A percentile compares a stretch with the other conserved stretches of the same genome.
Conservation (phyloP, 1,140 invertebrate species). For the Lasioglossum albipes region DNA sequence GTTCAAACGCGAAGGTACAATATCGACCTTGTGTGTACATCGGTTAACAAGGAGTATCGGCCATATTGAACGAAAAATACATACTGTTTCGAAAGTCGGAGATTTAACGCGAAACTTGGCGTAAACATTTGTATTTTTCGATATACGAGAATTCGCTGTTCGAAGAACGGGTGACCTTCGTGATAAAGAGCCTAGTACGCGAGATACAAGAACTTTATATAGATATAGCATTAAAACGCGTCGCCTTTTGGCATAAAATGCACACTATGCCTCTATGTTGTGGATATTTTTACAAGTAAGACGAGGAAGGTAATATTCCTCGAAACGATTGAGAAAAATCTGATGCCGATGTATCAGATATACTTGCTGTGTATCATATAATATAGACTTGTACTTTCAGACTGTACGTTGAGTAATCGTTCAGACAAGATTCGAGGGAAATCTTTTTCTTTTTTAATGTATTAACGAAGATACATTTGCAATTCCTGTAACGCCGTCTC, state of each 20-base stretch:
- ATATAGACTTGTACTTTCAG: slow-evolving; percentile 47
- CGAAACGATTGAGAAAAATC: slow-evolving; percentile 33
- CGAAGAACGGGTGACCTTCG: slow-evolving; percentile 51
- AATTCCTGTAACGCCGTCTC: not conserved
- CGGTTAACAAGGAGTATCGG: slow-evolving; percentile 35
- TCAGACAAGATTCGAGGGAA: slow-evolving; percentile 24
- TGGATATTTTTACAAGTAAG: slow-evolving; percentile 53
- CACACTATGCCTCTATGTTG: slow-evolving; percentile 49
- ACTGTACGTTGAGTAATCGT: slow-evolving; percentile 34
- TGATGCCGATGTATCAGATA: slow-evolving; percentile 42
- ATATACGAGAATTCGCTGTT: slow-evolving; percentile 57
- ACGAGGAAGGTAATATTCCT: slow-evolving; percentile 36
- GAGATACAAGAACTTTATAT: slow-evolving; percentile 56
- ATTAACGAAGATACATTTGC: slow-evolving; percentile 21
- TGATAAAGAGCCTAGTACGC: slow-evolving; percentile 56
- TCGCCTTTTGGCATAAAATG: slow-evolving; percentile 61
- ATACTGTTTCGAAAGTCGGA: slow-evolving; percentile 35
- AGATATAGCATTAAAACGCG: slow-evolving; percentile 57
- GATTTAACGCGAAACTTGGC: slow-evolving; percentile 34
- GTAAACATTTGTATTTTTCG: slow-evolving; percentile 59
- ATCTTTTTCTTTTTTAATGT: slow-evolving; percentile 31
- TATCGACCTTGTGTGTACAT: slow-evolving; percentile 43
- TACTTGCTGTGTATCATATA: slow-evolving; percentile 52
- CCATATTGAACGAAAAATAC: slow-evolving; percentile 54
- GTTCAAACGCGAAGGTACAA: slow-evolving; percentile 38